These are phyloP conservation scores for Hydrotaea cyrtoneurina DNA, from an alignment of 2,888 invertebrate genomes.

Conservation along the genomic window DNA sequence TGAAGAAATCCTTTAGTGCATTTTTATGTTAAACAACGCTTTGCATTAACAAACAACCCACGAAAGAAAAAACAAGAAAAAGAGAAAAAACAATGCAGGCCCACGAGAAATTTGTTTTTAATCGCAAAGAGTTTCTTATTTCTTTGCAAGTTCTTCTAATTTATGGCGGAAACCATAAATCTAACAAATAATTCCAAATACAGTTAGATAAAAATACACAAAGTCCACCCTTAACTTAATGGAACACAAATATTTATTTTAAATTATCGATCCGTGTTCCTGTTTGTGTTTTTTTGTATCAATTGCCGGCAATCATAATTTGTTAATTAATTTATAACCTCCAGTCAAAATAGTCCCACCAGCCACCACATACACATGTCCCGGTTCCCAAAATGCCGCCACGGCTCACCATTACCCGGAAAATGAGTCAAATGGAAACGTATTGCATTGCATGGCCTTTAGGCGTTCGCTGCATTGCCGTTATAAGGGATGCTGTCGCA, in stretches of 20 bases:
- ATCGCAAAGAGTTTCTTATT: not conserved
- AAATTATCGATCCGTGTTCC: conserved; percentile 7
- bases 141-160: too few species aligned
- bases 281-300: not conserved
- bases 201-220: not conserved
- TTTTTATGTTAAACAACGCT: too few species aligned
- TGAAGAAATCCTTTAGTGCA: conserved; percentile 42
- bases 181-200: not conserved
- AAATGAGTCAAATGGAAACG: not conserved
- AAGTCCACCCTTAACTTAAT: not conserved
- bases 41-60: not conserved
- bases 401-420: too few species aligned
- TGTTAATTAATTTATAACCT: conserved; percentile 63
- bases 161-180: not conserved
- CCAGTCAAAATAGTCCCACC: conserved; percentile 41
- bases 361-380: not conserved
- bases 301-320: conserved; percentile 19
- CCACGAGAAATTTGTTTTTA: too few species aligned
- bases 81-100: too few species aligned
- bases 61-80: not conserved
- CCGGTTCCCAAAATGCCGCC: too few species aligned
- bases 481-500: conserved; percentile 6
- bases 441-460: conserved; percentile 28
- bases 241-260: conserved; percentile 25
- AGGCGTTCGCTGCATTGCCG: conserved; percentile 24